These are phyloP conservation scores for Argyrosomus japonicus DNA, from an alignment of 2,113 vertebrate species.

Conservation along the genomic window DNA sequence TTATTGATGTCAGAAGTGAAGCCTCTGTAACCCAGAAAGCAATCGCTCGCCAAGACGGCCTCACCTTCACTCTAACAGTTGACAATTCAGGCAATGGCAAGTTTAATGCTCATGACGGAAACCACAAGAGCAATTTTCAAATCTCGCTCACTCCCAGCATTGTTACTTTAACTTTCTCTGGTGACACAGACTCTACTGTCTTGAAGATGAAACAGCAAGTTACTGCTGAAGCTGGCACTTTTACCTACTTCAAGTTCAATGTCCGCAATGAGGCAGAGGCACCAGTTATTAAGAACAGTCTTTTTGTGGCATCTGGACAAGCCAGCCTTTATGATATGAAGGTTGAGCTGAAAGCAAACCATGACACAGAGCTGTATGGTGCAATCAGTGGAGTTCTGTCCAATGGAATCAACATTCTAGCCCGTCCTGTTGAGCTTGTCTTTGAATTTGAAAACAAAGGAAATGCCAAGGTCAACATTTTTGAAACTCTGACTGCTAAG, in stretches of 20 bases:
- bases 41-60: constrained; percentile 5
- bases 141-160: constrained; percentile 74
- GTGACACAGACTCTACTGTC: constrained; percentile 83
- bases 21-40: constrained; percentile 17
- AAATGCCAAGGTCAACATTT: constrained; percentile 85
- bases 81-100: constrained; percentile 22
- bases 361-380: constrained; percentile 86
- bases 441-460: constrained; percentile 86
- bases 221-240: constrained; percentile 79
- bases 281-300: constrained; percentile 82
- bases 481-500: constrained; percentile 86
- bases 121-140: constrained; percentile 82
- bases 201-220: constrained; percentile 87
- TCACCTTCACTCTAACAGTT: neutral
- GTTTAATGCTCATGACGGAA: neutral
- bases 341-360: constrained; percentile 84
- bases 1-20: neutral
- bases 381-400: constrained; percentile 84
- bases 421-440: constrained; percentile 80
- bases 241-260: constrained; percentile 81
- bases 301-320: constrained; percentile 82
- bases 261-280: constrained; percentile 85
- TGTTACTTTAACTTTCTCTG: constrained; percentile 79
- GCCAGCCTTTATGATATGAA: constrained; percentile 82
- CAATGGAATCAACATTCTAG: constrained; percentile 84